These are phyloP conservation scores for Drosophila tristis DNA, from an alignment of 1,140 invertebrate genomes.

Conservation along the genomic window DNA sequence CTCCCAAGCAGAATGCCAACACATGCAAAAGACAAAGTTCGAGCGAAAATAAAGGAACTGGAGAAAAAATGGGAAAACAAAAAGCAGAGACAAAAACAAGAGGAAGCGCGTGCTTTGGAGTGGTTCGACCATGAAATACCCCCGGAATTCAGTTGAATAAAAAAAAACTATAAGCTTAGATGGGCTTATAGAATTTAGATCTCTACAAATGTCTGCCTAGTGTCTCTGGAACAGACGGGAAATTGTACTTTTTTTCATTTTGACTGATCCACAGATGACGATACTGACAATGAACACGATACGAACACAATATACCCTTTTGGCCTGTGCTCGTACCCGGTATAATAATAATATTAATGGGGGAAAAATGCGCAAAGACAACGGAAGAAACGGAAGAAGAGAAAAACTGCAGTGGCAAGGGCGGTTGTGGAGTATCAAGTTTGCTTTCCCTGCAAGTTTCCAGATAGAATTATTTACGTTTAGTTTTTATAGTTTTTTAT, in stretches of 20 bases:
- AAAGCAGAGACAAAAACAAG: conserved; percentile 37
- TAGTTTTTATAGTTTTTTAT: conserved; percentile 82
- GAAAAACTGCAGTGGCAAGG: conserved; percentile 7
- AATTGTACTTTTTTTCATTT: too few relatives aligned
- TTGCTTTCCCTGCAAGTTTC: conserved; percentile 53
- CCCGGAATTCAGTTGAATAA: too few relatives aligned
- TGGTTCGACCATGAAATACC: too few relatives aligned
- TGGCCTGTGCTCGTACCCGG: too few relatives aligned
- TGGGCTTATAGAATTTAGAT: too few relatives aligned
- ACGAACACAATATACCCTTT: too few relatives aligned
- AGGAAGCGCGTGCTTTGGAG: too few relatives aligned
- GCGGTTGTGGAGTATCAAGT: conserved; percentile 30
- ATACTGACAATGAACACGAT: too few relatives aligned
- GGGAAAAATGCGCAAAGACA: conserved; percentile 67
- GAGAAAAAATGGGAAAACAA: conserved; percentile 20
- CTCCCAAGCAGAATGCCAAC: conserved; percentile 73
- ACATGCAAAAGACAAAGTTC: conserved; percentile 82
- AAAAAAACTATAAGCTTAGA: too few relatives aligned
- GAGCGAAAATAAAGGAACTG: conserved; percentile 16
- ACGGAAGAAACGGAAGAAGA: background rate
- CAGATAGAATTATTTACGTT: conserved; percentile 79
- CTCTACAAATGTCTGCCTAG: too few relatives aligned
- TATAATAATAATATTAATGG: conserved; percentile 78
- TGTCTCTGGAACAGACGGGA: too few relatives aligned
- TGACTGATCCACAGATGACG: too few relatives aligned